Evolutionary conservation across 2,113 vertebrate species (phyloP).

Genomic region (Pangasianodon gigas): DNA sequence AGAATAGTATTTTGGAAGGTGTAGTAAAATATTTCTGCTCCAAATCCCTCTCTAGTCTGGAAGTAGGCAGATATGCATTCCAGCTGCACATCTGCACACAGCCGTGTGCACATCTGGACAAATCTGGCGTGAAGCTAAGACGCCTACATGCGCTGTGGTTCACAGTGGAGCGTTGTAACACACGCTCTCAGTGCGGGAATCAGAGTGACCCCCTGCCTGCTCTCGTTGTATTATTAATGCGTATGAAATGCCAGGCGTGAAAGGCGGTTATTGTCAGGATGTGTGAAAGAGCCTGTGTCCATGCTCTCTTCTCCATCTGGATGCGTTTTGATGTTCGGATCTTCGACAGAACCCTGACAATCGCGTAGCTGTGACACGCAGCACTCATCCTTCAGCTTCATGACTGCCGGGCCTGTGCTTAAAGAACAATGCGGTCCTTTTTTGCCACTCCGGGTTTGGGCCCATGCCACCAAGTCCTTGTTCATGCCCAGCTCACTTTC

Average conservation of each 20-base stretch:
- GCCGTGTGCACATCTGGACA: slow-evolving; percentile 2
- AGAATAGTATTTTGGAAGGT: neutral
- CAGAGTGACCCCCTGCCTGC: slow-evolving; percentile 20
- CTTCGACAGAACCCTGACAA: slow-evolving; percentile 34
- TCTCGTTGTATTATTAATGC: slow-evolving; percentile 72
- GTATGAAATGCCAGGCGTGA: slow-evolving; percentile 70
- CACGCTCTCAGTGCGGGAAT: slow-evolving; percentile 3
- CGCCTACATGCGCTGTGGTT: neutral
- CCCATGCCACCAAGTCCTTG: neutral
- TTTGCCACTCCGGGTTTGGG: neutral
- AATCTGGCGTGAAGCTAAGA: neutral
- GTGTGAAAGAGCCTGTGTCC: slow-evolving; percentile 67
- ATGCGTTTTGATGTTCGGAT: neutral
- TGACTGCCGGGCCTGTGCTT: slow-evolving; percentile 21
- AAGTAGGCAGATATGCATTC: neutral
- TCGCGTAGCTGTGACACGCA: slow-evolving; percentile 39
- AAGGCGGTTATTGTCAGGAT: slow-evolving; percentile 68
- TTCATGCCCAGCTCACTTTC: slow-evolving; percentile 2
- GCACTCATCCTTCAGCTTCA: neutral
- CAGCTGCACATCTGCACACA: neutral
- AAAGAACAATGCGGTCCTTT: slow-evolving; percentile 39
- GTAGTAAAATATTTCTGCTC: neutral
- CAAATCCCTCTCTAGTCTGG: neutral
- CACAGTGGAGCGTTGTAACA: slow-evolving; percentile 17
- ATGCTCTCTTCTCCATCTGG: slow-evolving; percentile 27